A percentile compares a stretch with the other conserved stretches of the same genome.
Conservation (phyloP, 2,797 vertebrate genomes). For the Rousettus madagascariensis region DNA sequence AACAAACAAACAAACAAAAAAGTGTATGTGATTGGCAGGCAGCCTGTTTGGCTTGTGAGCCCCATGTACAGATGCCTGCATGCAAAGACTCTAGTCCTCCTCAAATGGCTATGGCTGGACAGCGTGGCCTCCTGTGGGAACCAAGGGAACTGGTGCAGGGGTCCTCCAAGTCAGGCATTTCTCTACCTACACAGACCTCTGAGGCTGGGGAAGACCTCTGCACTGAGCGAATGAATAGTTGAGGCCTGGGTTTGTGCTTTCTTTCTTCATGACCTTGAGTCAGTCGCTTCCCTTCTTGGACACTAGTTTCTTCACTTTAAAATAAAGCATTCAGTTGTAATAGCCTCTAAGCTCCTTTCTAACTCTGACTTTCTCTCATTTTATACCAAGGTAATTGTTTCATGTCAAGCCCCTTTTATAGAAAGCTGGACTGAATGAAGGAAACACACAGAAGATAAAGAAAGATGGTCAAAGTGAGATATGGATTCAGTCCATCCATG, state of each 20-base stretch:
- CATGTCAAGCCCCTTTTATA: background rate
- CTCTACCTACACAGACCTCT: background rate
- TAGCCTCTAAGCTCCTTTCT: background rate
- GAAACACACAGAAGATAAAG: background rate
- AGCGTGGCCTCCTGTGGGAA: background rate
- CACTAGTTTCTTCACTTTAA: constrained; percentile 44
- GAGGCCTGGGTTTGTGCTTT: background rate
- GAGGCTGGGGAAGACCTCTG: background rate
- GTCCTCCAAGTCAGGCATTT: background rate
- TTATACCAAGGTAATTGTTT: background rate
- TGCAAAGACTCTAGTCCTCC: background rate
- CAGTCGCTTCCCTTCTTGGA: background rate
- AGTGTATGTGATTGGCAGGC: background rate
- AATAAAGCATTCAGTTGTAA: background rate
- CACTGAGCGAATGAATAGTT: background rate
- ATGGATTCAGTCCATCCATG: background rate
- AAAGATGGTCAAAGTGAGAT: background rate
- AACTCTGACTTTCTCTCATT: constrained; percentile 1
- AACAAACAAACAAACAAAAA: background rate
- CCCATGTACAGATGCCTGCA: background rate
- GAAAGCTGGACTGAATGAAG: background rate
- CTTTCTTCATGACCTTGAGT: background rate
- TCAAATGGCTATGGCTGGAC: background rate
- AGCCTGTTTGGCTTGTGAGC: background rate
- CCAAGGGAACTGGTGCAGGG: background rate